Evolutionary conservation across 2,888 invertebrate genomes (phyloP).

Genomic region (Emmelina monodactyla): DNA sequence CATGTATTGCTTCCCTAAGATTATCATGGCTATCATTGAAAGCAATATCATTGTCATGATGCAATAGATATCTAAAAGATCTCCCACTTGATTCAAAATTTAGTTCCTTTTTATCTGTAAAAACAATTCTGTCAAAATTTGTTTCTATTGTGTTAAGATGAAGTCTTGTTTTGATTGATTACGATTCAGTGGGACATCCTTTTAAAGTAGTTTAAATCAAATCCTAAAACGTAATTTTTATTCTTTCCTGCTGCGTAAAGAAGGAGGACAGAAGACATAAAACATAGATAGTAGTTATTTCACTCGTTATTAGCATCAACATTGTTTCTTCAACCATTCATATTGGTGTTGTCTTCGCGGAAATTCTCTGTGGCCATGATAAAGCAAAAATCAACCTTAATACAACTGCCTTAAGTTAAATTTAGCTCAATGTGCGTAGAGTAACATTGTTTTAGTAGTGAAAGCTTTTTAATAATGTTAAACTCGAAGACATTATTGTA

Average conservation of each 20-base stretch:
- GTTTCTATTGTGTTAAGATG: constrained; percentile 8
- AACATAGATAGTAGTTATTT: constrained; percentile 37
- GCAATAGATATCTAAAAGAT: constrained; percentile 46
- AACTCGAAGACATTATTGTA: constrained; percentile 38
- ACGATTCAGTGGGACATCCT: constrained; percentile 22
- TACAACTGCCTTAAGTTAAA: constrained; percentile 31
- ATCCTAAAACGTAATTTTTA: constrained; percentile 33
- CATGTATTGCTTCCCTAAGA: constrained; percentile 20
- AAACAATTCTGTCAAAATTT: too few relatives aligned
- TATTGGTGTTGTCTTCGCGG: constrained; percentile 20
- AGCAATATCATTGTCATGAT: constrained; percentile 66
- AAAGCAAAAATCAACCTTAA: constrained; percentile 33
- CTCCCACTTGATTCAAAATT: constrained; percentile 31
- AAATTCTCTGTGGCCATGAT: constrained; percentile 54
- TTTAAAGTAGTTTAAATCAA: constrained; percentile 18
- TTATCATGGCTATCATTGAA: constrained; percentile 59
- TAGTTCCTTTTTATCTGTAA: background rate
- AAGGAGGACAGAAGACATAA: constrained; percentile 58
- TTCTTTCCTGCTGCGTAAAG: constrained; percentile 59
- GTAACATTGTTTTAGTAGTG: constrained; percentile 32
- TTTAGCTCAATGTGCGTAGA: constrained; percentile 33
- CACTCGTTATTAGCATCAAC: constrained; percentile 31
- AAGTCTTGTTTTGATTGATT: background rate
- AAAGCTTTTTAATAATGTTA: constrained; percentile 45
- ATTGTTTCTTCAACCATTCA: constrained; percentile 43